Percentiles rank a stretch among this genome's conserved stretches.
Evolutionary conservation across 2,797 vertebrate species (phyloP).

Genomic region (Lagodon rhomboides): DNA sequence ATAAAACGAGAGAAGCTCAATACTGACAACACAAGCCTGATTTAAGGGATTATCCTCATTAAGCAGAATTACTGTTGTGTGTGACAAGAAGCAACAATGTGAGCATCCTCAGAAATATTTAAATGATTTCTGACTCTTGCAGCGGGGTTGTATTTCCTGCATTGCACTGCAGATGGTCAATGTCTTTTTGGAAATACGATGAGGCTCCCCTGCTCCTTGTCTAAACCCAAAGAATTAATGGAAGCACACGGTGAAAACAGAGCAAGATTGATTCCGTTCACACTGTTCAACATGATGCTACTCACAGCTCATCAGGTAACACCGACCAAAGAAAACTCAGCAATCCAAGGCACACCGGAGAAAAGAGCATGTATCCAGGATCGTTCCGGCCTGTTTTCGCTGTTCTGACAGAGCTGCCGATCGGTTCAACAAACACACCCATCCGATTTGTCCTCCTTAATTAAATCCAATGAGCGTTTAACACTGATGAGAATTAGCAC

Average conservation of each 20-base stretch:
- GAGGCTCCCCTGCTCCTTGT: not conserved
- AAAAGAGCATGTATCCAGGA: not conserved
- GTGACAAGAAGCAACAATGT: constrained; percentile 48
- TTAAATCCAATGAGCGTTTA: constrained; percentile 41
- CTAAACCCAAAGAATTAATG: constrained; percentile 4
- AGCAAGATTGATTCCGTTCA: constrained; percentile 39
- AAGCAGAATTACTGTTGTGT: constrained; percentile 62
- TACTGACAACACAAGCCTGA: constrained; percentile 60
- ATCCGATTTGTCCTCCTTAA: constrained; percentile 17
- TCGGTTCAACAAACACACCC: constrained; percentile 13
- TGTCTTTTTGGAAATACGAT: constrained; percentile 13
- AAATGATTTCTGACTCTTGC: constrained; percentile 23
- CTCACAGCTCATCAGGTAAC: constrained; percentile 15
- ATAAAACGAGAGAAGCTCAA: constrained; percentile 64
- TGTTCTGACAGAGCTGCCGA: constrained; percentile 16
- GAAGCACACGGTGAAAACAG: constrained; percentile 25
- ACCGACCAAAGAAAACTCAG: not conserved
- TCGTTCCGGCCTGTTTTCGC: constrained; percentile 9
- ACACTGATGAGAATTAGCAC: constrained; percentile 26
- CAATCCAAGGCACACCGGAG: constrained; percentile 2
- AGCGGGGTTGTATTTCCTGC: not conserved
- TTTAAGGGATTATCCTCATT: constrained; percentile 79
- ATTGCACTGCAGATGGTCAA: not conserved
- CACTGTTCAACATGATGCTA: constrained; percentile 10
- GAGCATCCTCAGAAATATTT: constrained; percentile 15